These are phyloP conservation scores for Botia kubotai DNA, from an alignment of 2,797 vertebrate genomes.

Conservation along the genomic window DNA sequence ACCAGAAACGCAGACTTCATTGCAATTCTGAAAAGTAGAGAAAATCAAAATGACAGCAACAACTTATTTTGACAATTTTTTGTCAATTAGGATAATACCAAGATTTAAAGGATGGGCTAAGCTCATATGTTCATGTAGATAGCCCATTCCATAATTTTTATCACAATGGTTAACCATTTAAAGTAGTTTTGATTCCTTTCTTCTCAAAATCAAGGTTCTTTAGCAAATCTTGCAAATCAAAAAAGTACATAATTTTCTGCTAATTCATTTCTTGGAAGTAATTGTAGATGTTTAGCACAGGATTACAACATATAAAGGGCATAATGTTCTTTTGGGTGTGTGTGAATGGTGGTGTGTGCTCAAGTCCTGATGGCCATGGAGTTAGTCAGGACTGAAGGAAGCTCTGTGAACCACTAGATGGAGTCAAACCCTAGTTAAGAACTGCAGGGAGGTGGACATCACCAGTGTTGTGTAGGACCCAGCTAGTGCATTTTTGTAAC, in stretches of 20 bases:
- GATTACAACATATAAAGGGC: slow-evolving; percentile 40
- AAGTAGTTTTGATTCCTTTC: slow-evolving; percentile 69
- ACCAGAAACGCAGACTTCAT: slow-evolving; percentile 77
- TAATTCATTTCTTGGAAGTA: slow-evolving; percentile 16
- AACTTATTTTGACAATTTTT: slow-evolving; percentile 76
- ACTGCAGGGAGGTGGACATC: slow-evolving; percentile 42
- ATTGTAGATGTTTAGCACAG: slow-evolving; percentile 37
- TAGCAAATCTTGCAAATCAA: slow-evolving; percentile 23
- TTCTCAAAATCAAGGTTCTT: slow-evolving; percentile 53
- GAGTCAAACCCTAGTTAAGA: slow-evolving; percentile 82
- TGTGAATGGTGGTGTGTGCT: background rate
- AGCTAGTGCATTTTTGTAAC: background rate
- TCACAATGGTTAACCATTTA: slow-evolving; percentile 63
- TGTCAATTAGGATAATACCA: slow-evolving; percentile 79
- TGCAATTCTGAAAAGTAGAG: slow-evolving; percentile 73
- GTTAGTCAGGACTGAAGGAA: slow-evolving; percentile 65
- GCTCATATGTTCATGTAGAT: slow-evolving; percentile 78
- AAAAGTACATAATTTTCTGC: slow-evolving; percentile 13
- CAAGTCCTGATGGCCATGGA: slow-evolving; percentile 43
- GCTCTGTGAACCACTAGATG: slow-evolving; percentile 80
- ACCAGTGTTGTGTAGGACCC: slow-evolving; percentile 16
- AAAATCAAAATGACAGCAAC: slow-evolving; percentile 81
- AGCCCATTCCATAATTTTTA: slow-evolving; percentile 73
- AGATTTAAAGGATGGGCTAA: slow-evolving; percentile 80
- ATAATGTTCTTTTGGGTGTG: slow-evolving; percentile 33